Percentiles rank a stretch among this genome's conserved stretches.
Evolutionary conservation across 1,140 invertebrate species (phyloP).

Genomic region (Bombus haemorrhoidalis): DNA sequence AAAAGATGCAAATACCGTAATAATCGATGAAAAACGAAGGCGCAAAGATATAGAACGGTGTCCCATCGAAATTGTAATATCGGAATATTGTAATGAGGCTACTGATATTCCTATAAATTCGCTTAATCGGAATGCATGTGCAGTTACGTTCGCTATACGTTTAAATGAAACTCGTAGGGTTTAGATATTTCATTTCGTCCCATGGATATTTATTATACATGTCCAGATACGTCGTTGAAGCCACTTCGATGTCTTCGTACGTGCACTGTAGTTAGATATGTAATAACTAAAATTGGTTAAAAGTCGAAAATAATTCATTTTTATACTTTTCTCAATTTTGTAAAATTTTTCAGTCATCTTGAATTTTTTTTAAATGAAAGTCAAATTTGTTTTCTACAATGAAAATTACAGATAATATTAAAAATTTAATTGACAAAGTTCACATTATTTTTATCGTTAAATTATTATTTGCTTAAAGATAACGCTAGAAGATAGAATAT

Average conservation of each 20-base stretch:
- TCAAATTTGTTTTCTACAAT: too few species aligned
- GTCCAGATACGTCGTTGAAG: background rate
- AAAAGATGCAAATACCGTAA: background rate
- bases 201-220: background rate
- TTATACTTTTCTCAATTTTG: too few species aligned
- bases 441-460: too few species aligned
- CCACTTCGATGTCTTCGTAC: background rate
- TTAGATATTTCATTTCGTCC: background rate
- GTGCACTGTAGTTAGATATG: too few species aligned
- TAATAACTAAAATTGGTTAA: too few species aligned
- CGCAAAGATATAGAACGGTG: background rate
- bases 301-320: too few species aligned
- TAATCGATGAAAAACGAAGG: constrained; percentile 3
- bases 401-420: too few species aligned
- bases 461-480: too few species aligned
- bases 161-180: background rate
- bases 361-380: too few species aligned
- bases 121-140: constrained; percentile 21
- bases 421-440: too few species aligned
- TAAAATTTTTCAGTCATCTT: too few species aligned
- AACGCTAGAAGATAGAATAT: too few species aligned
- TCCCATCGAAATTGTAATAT: constrained; percentile 3
- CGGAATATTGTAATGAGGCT: constrained; percentile 20
- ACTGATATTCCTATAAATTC: constrained; percentile 38
- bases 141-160: background rate